Evolutionary conservation across 2,888 invertebrate species (phyloP), one percentile per base, ranked within the genome.

Genomic region (Luffia ferchaultella): DNA sequence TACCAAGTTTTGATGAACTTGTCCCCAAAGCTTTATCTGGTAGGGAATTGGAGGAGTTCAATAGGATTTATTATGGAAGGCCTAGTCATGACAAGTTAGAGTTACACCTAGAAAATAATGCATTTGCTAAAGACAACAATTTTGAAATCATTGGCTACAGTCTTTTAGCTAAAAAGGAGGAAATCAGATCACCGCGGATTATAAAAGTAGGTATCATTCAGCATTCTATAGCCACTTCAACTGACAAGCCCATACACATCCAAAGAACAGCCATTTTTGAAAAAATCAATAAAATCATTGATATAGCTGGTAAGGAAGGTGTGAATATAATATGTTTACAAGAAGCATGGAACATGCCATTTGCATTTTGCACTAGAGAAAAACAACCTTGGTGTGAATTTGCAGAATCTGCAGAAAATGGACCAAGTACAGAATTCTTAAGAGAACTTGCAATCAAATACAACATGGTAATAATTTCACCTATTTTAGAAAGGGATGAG

Each of bases 291-390:
- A 83, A 84, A 47, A 90, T 96, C n/a, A 88, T 96, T 19, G 86
- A 89, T 50, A 85, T 89, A 9, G 98, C 98, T 1, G 92, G 90
- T 0, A 67, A 70, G 20, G 91, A 90, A 61, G 89, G 89, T 1
- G 96, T 95, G 40, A 98, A 99, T 69, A 83, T 99, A 18, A 67
- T 98, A 48, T 97, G 98, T 66, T 87, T 98, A 53, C 98, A 99
- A 78, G 99, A 99, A 82, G 95, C 97, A 1, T 99, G 98, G 98
- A 91, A 91, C 45, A 98, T 98, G 98, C 99, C 99, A 1, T 99
- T 99, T 83, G 96, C 93, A 0, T 98, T 99, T 79, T 98, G 98
- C 70, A 99, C 99, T 0, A 87, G 98, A 52, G 97, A 97, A 75
- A 97, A 96, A 65, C 87, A 90, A 54, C 98, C 98, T 0, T 99